phyloP scores from a whole-genome alignment of 2,797 vertebrate species.

The Gambusia yucatana region DNA sequence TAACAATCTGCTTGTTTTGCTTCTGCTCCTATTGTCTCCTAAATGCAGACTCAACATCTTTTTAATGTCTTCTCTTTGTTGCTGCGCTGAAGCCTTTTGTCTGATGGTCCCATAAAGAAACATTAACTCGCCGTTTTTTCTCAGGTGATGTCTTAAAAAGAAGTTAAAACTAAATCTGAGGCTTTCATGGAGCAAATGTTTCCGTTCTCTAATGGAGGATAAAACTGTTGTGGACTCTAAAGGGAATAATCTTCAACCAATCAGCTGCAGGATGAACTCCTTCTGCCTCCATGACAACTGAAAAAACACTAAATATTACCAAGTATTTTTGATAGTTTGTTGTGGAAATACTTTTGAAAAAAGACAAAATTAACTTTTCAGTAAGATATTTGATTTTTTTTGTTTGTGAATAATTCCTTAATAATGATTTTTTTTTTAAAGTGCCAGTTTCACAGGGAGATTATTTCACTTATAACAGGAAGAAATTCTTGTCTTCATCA shows the following conservation, averaged over 20 bases:
- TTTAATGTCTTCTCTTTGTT: slow-evolving; percentile 15
- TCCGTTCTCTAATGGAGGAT: slow-evolving; percentile 1
- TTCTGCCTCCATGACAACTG: neutral
- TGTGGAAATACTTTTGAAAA: too few relatives aligned
- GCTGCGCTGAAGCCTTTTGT: slow-evolving; percentile 6
- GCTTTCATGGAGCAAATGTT: slow-evolving; percentile 12
- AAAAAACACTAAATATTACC: neutral
- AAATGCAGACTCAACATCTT: slow-evolving; percentile 23
- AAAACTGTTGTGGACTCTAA: neutral
- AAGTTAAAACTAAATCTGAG: slow-evolving; percentile 9
- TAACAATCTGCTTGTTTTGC: slow-evolving; percentile 25
- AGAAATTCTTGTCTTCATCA: too few relatives aligned
- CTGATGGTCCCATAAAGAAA: slow-evolving; percentile 10
- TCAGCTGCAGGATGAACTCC: neutral
- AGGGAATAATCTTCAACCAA: neutral
- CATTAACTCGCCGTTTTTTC: slow-evolving; percentile 6
- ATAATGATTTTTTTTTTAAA: too few relatives aligned
- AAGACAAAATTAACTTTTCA: too few relatives aligned
- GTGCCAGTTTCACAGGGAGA: too few relatives aligned
- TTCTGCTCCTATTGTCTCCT: slow-evolving; percentile 15
- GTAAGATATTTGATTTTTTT: too few relatives aligned
- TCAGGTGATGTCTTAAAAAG: slow-evolving; percentile 1
- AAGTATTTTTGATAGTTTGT: too few relatives aligned
- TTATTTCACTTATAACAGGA: too few relatives aligned
- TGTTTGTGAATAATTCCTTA: too few relatives aligned